Percentiles rank a stretch among this genome's conserved stretches.
These are phyloP conservation scores for Drosophila engyochracea DNA, from an alignment of 2,888 invertebrate genomes.

Conservation along the genomic window DNA sequence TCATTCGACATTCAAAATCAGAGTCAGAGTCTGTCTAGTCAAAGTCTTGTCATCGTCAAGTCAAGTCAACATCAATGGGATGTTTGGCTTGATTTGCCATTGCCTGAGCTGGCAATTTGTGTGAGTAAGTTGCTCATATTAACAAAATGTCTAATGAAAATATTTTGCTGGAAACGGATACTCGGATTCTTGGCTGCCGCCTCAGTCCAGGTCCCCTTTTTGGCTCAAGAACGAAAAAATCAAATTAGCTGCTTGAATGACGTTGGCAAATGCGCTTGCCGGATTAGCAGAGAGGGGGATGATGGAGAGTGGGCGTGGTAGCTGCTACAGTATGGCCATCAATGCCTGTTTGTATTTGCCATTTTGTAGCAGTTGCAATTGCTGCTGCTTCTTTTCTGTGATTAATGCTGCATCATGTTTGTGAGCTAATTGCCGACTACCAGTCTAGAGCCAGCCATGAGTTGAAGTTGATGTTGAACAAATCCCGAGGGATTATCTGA, in stretches of 20 bases:
- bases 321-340: constrained; percentile 33
- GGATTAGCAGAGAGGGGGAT: constrained; percentile 57
- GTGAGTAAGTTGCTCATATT: constrained; percentile 72
- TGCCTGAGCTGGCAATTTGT: constrained; percentile 45
- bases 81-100: constrained; percentile 58
- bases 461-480: not conserved
- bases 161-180: constrained; percentile 61
- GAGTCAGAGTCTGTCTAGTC: constrained; percentile 15
- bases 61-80: constrained; percentile 45
- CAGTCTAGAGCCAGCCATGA: not conserved
- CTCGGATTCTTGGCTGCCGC: not conserved
- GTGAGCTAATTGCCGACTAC: constrained; percentile 67
- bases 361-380: constrained; percentile 23
- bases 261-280: constrained; percentile 67
- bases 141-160: constrained; percentile 79
- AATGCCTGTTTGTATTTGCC: constrained; percentile 37
- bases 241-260: constrained; percentile 78
- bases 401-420: constrained; percentile 70
- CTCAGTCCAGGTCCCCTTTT: constrained; percentile 24
- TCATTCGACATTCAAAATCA: constrained; percentile 46
- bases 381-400: constrained; percentile 39
- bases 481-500: constrained; percentile 37
- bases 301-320: constrained; percentile 35
- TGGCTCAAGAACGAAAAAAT: constrained; percentile 63
- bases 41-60: constrained; percentile 56